Evolutionary conservation across 30 jellyfish, hydroid and myxozoan genomes (phyloP).

Genomic region (Sanderia malayensis): DNA sequence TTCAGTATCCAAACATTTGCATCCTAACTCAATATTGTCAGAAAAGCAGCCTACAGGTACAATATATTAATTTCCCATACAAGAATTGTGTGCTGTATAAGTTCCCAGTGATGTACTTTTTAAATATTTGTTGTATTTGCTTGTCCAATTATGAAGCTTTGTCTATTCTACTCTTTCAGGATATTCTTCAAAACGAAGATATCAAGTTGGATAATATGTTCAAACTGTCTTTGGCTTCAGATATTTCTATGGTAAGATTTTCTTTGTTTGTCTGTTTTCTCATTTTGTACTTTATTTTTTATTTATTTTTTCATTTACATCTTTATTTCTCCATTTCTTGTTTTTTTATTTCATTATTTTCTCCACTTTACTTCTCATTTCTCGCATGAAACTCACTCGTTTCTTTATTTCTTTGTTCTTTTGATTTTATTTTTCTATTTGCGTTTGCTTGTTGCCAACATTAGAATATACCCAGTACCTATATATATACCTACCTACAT

Average conservation of each 20-base stretch:
- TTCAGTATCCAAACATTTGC: slow-evolving; percentile 82
- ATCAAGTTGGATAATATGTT: slow-evolving; percentile 84
- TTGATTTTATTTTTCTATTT: too few relatives aligned
- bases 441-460: too few relatives aligned
- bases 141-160: too few relatives aligned
- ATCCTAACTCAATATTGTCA: slow-evolving; percentile 80
- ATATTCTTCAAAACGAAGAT: slow-evolving; percentile 81
- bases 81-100: neutral
- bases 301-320: too few relatives aligned
- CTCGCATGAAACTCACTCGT: too few relatives aligned
- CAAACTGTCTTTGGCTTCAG: slow-evolving; percentile 86
- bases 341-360: too few relatives aligned
- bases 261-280: neutral
- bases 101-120: neutral
- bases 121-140: too few relatives aligned
- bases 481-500: too few relatives aligned
- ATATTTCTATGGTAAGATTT: slow-evolving; percentile 67
- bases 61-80: neutral
- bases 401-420: too few relatives aligned
- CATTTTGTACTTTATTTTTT: neutral
- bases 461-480: too few relatives aligned
- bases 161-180: slow-evolving; percentile 33
- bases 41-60: slow-evolving; percentile 85
- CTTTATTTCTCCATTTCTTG: too few relatives aligned
- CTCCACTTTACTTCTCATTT: too few relatives aligned